Percentiles rank a stretch among this genome's conserved stretches.
Conservation (phyloP, 2,797 vertebrate genomes). For the Pagetopsis macropterus region DNA sequence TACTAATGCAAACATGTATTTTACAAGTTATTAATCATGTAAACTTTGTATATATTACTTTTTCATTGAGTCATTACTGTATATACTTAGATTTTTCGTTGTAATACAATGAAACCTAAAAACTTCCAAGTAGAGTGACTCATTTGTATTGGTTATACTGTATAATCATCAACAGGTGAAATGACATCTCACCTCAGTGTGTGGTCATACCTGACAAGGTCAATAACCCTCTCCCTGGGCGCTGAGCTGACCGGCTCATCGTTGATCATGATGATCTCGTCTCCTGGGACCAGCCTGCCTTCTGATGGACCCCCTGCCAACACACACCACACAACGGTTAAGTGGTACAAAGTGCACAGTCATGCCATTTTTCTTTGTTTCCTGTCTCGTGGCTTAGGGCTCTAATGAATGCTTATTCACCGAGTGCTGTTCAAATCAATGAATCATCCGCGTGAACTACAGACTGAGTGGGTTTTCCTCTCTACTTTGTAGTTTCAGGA, state of each 20-base stretch:
- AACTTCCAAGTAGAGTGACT: background rate
- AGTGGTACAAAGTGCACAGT: conserved; percentile 32
- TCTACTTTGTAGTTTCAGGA: conserved; percentile 24
- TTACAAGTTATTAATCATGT: background rate
- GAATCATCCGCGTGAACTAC: conserved; percentile 58
- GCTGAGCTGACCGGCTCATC: conserved; percentile 95
- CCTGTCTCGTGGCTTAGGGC: conserved; percentile 39
- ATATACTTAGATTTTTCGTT: background rate
- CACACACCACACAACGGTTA: conserved; percentile 52
- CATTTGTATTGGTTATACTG: background rate
- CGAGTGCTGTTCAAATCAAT: conserved; percentile 55
- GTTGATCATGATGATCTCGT: conserved; percentile 99
- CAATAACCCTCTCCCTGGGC: conserved; percentile 96
- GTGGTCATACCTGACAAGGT: conserved; percentile 94
- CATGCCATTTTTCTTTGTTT: conserved; percentile 24
- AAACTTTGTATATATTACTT: background rate
- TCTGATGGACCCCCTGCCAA: conserved; percentile 94
- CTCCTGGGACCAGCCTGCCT: conserved; percentile 95
- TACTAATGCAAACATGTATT: background rate
- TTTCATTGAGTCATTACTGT: background rate
- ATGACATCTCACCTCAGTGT: conserved; percentile 41
- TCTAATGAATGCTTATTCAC: conserved; percentile 61
- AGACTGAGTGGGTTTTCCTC: conserved; percentile 35
- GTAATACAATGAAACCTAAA: background rate
- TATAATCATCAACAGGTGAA: conserved; percentile 30